A percentile compares a stretch with the other conserved stretches of the same genome.
phyloP scores from a whole-genome alignment of 2,888 invertebrate genomes.

The Odontocolon sp. region DNA sequence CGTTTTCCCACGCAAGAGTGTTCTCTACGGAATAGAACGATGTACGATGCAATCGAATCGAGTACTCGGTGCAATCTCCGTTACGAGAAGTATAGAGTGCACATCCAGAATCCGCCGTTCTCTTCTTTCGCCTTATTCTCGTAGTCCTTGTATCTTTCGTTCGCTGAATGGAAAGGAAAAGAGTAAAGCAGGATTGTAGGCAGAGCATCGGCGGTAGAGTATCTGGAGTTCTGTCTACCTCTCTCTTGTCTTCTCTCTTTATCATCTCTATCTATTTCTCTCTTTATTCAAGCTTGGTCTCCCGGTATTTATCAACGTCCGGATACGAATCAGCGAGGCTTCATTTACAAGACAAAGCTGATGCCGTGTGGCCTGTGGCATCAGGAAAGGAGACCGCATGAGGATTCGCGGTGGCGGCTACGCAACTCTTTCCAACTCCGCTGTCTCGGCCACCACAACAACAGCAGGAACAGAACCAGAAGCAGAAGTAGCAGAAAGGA shows the following conservation, averaged over 20 bases:
- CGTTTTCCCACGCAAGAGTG: constrained; percentile 36
- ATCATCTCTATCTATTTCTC: constrained; percentile 39
- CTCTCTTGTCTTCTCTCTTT: constrained; percentile 8
- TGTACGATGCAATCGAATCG: constrained; percentile 36
- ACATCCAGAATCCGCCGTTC: constrained; percentile 15
- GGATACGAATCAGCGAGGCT: constrained; percentile 79
- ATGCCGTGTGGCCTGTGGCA: constrained; percentile 70
- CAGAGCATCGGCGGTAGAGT: constrained; percentile 26
- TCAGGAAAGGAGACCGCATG: constrained; percentile 63
- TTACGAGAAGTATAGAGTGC: constrained; percentile 32
- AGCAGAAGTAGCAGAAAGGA: constrained; percentile 41
- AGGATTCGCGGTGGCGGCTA: constrained; percentile 40
- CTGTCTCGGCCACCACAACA: constrained; percentile 24
- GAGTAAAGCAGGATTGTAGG: constrained; percentile 38
- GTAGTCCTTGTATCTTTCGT: constrained; percentile 24
- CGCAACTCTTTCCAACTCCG: constrained; percentile 22
- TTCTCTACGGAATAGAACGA: constrained; percentile 6
- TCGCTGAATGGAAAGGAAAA: constrained; percentile 53
- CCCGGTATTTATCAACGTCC: constrained; percentile 80
- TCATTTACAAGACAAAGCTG: constrained; percentile 81
- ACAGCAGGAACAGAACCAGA: constrained; percentile 52
- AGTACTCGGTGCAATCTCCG: constrained; percentile 35
- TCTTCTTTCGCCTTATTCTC: constrained; percentile 38
- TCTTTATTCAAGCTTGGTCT: constrained; percentile 60
- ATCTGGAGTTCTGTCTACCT: constrained; percentile 7